phyloP scores from a whole-genome alignment of 2,113 vertebrate genomes.

The Dasyornis broadbenti region DNA sequence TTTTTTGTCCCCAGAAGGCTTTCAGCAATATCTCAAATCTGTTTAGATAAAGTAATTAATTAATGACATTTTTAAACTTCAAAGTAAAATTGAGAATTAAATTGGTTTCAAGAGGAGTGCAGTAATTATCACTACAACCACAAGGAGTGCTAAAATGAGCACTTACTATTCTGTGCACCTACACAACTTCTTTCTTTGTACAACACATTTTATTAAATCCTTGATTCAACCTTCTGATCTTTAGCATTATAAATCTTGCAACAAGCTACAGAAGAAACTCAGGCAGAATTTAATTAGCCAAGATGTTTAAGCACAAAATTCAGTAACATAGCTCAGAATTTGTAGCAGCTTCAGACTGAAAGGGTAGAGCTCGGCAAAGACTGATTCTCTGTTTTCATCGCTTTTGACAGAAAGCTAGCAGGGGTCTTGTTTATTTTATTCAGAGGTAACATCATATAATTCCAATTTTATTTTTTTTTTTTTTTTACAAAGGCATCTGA shows the following conservation, averaged over 20 bases:
- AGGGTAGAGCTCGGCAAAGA: neutral
- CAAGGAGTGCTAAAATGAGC: neutral
- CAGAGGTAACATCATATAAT: neutral
- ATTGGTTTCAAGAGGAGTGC: conserved; percentile 9
- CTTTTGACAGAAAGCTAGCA: neutral
- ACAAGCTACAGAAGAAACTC: neutral
- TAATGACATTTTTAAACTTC: conserved; percentile 15
- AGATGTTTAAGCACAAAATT: conserved; percentile 2
- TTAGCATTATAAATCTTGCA: conserved; percentile 56
- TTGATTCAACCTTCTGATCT: conserved; percentile 64
- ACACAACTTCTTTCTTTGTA: conserved; percentile 51
- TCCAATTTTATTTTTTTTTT: too few species aligned
- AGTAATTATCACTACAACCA: conserved; percentile 24
- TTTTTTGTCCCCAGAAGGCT: neutral
- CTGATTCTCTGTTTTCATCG: neutral
- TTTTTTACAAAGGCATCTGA: neutral
- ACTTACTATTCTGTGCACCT: conserved; percentile 50
- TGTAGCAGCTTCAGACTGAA: neutral
- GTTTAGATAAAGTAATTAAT: conserved; percentile 42
- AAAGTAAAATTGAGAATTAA: conserved; percentile 34
- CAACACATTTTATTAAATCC: conserved; percentile 61
- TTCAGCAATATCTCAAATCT: neutral
- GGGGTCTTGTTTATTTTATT: neutral
- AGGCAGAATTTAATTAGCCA: conserved; percentile 34
- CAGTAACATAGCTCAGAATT: neutral